phyloP scores from a whole-genome alignment of 1,140 invertebrate species.

The Caenorhabditis briggsae region DNA sequence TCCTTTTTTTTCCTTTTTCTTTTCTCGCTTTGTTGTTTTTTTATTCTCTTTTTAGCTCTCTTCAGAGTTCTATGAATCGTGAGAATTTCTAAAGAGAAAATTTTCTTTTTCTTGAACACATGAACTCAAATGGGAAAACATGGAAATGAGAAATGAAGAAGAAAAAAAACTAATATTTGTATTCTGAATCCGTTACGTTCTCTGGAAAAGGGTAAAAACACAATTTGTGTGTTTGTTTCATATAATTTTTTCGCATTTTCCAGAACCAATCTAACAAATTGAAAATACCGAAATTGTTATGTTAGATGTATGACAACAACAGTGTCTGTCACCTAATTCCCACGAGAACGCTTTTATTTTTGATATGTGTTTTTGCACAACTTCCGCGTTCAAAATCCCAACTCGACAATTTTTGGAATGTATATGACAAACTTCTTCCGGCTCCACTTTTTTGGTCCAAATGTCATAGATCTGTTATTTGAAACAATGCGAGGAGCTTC shows the following conservation, averaged over 20 bases:
- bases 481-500: conserved; percentile 32
- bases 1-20: neutral
- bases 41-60: too few species aligned
- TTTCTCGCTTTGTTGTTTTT: neutral
- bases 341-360: neutral
- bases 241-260: too few species aligned
- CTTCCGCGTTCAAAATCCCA: neutral
- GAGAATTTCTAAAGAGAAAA: neutral
- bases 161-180: too few species aligned
- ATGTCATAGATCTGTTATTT: conserved; percentile 3
- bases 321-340: neutral
- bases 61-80: neutral
- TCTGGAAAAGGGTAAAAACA: too few species aligned
- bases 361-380: neutral
- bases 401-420: conserved; percentile 12
- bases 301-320: neutral
- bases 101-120: too few species aligned
- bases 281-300: neutral
- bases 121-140: too few species aligned
- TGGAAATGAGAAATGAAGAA: too few species aligned
- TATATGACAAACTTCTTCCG: neutral
- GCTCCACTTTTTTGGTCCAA: conserved; percentile 2
- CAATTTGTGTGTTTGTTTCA: too few species aligned
- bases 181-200: too few species aligned
- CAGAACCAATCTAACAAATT: neutral